Percentiles rank a stretch among this genome's conserved stretches.
These are phyloP conservation scores for Campylomormyrus numenius DNA, from an alignment of 2,113 vertebrate genomes.

Conservation along the genomic window DNA sequence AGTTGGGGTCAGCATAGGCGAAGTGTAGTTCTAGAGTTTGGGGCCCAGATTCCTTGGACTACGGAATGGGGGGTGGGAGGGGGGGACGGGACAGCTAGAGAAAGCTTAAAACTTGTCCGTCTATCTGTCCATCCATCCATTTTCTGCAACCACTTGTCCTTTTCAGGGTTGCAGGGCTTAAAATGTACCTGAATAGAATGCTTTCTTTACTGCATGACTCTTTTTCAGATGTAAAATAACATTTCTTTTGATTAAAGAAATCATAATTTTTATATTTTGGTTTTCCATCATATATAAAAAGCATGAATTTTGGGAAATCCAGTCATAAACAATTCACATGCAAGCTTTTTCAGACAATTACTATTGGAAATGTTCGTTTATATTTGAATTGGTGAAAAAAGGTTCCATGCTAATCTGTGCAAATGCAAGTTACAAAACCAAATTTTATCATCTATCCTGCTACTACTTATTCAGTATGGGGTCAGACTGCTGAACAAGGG, in stretches of 20 bases:
- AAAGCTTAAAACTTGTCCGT: not conserved
- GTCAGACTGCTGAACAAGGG: no score
- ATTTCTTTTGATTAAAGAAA: not conserved
- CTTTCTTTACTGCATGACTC: not conserved
- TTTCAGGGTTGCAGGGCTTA: not conserved
- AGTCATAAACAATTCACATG: not conserved
- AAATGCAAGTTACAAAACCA: not conserved
- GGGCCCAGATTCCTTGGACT: not conserved
- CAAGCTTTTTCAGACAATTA: not conserved
- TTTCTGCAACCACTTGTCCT: not conserved
- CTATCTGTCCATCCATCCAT: not conserved
- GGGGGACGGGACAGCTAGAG: no score
- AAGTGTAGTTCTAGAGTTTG: not conserved
- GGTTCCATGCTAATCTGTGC: not conserved
- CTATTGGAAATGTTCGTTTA: not conserved
- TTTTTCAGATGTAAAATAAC: not conserved
- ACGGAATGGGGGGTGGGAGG: not conserved
- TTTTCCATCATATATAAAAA: not conserved
- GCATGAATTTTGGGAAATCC: not conserved
- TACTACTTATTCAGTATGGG: no score
- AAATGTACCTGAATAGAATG: not conserved
- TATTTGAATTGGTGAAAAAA: not conserved
- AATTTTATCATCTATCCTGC: no score
- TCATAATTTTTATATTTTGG: not conserved
- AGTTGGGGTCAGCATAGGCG: not conserved